Evolutionary conservation across 2,797 vertebrate species (phyloP).

Genomic region (Mico argentatus): DNA sequence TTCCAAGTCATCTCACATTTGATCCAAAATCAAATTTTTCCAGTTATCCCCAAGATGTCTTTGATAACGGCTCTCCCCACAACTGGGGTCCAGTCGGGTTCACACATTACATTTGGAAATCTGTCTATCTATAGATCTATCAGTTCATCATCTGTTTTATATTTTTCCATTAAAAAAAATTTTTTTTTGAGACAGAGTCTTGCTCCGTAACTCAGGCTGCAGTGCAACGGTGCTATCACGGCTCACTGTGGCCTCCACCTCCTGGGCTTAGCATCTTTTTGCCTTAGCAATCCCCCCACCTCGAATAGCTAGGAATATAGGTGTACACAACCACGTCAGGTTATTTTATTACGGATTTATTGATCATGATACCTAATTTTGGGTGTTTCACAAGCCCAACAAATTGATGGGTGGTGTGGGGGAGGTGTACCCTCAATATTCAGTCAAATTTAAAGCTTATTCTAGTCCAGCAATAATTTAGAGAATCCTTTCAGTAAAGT

Average conservation of each 20-base stretch:
- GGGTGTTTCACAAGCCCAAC: not conserved
- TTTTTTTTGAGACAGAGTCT: too few species aligned
- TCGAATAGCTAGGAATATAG: too few species aligned
- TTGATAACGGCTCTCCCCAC: not conserved
- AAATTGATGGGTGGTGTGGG: not conserved
- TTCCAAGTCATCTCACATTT: not conserved
- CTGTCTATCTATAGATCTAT: too few species aligned
- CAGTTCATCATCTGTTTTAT: too few species aligned
- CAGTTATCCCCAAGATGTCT: not conserved
- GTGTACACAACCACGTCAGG: too few species aligned
- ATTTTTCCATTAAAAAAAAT: too few species aligned
- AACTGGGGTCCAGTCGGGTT: not conserved
- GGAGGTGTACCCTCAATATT: not conserved
- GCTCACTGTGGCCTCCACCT: too few species aligned
- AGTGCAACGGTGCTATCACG: too few species aligned
- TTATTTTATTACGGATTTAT: not conserved
- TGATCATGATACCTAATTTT: slow-evolving; percentile 1
- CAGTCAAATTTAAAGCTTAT: not conserved
- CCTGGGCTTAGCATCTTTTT: too few species aligned
- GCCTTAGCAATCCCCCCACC: too few species aligned
- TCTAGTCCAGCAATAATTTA: not conserved
- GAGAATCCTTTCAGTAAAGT: not conserved
- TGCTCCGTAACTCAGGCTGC: too few species aligned
- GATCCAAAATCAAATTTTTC: not conserved
- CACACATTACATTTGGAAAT: not conserved